Base-by-base conservation (phyloP, 2,113 vertebrate species). In the Elephas maximus region DNA sequence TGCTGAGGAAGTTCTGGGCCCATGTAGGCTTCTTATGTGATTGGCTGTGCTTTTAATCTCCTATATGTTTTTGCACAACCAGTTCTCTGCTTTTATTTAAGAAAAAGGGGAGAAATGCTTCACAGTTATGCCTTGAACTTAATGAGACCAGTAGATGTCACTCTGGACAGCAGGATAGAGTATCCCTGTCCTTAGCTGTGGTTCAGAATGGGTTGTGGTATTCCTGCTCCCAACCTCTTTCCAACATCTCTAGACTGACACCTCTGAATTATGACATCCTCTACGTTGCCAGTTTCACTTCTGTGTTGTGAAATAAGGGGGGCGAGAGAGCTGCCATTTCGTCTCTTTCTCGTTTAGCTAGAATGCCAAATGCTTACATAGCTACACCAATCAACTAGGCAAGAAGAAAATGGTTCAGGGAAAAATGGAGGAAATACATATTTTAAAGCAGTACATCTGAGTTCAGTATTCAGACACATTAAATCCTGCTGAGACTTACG, bases 81-180 rank as follows among this genome's bases (percentile, higher is more conserved):
- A 28, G 8, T 78, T 95, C 74, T 53, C 30, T 88, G 65, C 78
- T 53, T 94, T 73, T 21, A 65, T 90, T 96, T 63, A 93, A 76
- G 44, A 14, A 71, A 78, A 89, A 87, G 33, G 86, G 62, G 0
- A 51, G 60, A 96, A 62, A 69, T 0, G 0, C 69, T 97, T 44
- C 30, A 15, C 6, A 15, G 10, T 0, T 57, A 18, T n/a, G 33
- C 41, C 81, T 82, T 77, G 9, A 88, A 80, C 78, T 3, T 65
- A 62, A n/a, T 45, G 0, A 1, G 15, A 97, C 98, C 98, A 98
- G 98, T 87, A 99, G 99, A 97, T 99, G 98, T 98, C 98, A 98
- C 98, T 98, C 98, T 98, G 98, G 86, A 63, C 92, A 83, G 96
- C 97, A 62, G 74, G 96, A 98, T 77, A 6, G 87, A 81, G 51